phyloP scores from a whole-genome alignment of 30 jellyfish, hydroid and myxozoan genomes.

The Cassiopea xamachana region DNA sequence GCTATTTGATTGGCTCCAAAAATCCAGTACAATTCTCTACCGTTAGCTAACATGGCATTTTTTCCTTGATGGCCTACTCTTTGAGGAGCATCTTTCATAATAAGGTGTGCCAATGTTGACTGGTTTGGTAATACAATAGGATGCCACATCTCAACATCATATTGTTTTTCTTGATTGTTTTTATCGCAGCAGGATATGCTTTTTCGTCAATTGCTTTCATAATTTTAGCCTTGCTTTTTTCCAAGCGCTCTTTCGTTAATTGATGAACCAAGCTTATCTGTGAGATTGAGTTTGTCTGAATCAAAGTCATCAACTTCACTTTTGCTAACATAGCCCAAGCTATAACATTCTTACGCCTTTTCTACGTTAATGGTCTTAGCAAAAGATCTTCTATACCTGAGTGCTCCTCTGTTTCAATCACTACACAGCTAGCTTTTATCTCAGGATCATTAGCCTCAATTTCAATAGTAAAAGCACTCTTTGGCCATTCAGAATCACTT shows the following conservation, averaged over 20 bases:
- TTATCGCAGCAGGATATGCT: constrained; percentile 39
- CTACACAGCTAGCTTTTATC: constrained; percentile 54
- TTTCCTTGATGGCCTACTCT: constrained; percentile 49
- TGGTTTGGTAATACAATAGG: constrained; percentile 58
- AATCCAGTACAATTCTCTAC: constrained; percentile 38
- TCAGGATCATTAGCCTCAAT: constrained; percentile 42
- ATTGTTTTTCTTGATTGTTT: constrained; percentile 42
- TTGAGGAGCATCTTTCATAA: constrained; percentile 52
- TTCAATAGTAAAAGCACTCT: constrained; percentile 22
- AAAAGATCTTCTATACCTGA: constrained; percentile 35
- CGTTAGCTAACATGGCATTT: constrained; percentile 37
- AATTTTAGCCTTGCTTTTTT: constrained; percentile 24
- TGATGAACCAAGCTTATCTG: constrained; percentile 8
- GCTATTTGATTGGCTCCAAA: constrained; percentile 45
- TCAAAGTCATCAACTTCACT: constrained; percentile 9
- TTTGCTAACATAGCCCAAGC: constrained; percentile 50
- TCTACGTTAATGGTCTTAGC: constrained; percentile 31
- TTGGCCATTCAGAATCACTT: constrained; percentile 49
- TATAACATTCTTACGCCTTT: constrained; percentile 34
- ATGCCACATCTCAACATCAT: constrained; percentile 51
- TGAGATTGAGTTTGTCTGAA: constrained; percentile 15
- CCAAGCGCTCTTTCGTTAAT: constrained; percentile 16
- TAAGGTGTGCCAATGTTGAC: constrained; percentile 25
- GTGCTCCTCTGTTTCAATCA: constrained; percentile 34
- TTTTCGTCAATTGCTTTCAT: constrained; percentile 10